Evolutionary conservation across 2,888 invertebrate species (phyloP).

Genomic region (Megamerina dolium): DNA sequence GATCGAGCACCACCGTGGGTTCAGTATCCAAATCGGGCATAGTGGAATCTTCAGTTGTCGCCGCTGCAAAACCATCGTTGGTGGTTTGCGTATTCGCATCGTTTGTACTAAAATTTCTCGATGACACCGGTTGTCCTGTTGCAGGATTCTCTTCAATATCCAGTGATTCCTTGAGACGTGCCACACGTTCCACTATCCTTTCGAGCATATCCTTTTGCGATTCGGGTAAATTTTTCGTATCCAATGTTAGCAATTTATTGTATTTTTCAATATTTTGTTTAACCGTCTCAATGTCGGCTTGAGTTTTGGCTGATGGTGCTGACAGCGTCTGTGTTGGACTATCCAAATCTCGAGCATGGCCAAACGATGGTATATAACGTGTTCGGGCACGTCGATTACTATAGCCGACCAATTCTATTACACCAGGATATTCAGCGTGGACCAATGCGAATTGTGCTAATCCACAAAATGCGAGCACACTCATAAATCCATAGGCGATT

Average conservation of each 20-base stretch:
- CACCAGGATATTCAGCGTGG: conserved; percentile 46
- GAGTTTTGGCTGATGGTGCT: conserved; percentile 39
- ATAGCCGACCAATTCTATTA: conserved; percentile 46
- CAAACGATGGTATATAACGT: conserved; percentile 31
- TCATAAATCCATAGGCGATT: too few species aligned
- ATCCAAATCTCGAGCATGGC: conserved; percentile 10
- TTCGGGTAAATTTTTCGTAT: conserved; percentile 46
- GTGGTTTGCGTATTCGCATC: conserved; percentile 22
- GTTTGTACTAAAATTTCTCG: too few species aligned
- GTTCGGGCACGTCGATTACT: conserved; percentile 44
- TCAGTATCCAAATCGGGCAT: conserved; percentile 34
- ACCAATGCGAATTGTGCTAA: too few species aligned
- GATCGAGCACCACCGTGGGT: conserved; percentile 38
- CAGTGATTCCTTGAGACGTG: conserved; percentile 45
- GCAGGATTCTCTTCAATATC: conserved; percentile 32
- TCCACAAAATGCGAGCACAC: too few species aligned
- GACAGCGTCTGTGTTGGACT: conserved; percentile 22
- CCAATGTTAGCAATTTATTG: conserved; percentile 42
- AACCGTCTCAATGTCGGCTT: conserved; percentile 47
- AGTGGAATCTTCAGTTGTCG: conserved; percentile 13
- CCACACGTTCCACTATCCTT: conserved; percentile 48
- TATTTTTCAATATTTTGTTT: conserved; percentile 47
- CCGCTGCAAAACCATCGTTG: conserved; percentile 9
- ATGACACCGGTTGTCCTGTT: conserved; percentile 19
- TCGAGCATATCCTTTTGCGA: conserved; percentile 48